phyloP scores from a whole-genome alignment of 2,888 invertebrate genomes.

The Sturmia bella region DNA sequence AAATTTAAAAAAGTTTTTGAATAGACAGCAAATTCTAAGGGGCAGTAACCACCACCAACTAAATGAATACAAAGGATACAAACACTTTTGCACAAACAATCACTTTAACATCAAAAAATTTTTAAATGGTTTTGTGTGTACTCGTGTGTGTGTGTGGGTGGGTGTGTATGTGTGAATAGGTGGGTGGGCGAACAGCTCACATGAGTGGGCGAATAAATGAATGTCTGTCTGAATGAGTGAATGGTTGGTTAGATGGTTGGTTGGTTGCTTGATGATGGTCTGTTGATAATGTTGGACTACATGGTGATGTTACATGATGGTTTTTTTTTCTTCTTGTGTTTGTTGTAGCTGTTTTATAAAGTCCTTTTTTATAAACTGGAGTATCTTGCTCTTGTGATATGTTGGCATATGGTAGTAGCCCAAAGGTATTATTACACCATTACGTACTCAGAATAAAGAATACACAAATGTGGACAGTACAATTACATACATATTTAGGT shows the following conservation, averaged over 20 bases:
- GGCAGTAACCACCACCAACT: slow-evolving; percentile 53
- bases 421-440: slow-evolving; percentile 73
- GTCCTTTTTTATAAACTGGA: slow-evolving; percentile 23
- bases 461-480: slow-evolving; percentile 30
- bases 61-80: slow-evolving; percentile 19
- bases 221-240: not conserved
- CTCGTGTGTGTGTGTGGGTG: no score
- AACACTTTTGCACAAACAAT: not conserved
- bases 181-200: not conserved
- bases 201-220: slow-evolving; percentile 9
- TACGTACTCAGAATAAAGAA: slow-evolving; percentile 70
- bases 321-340: slow-evolving; percentile 31
- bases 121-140: slow-evolving; percentile 13
- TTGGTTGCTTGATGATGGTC: slow-evolving; percentile 61
- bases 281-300: slow-evolving; percentile 55
- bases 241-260: not conserved
- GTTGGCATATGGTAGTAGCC: slow-evolving; percentile 69
- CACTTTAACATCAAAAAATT: not conserved
- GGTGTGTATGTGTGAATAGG: slow-evolving; percentile 27
- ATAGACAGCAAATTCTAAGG: not conserved
- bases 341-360: slow-evolving; percentile 32
- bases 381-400: slow-evolving; percentile 53
- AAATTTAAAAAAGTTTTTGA: not conserved
- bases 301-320: slow-evolving; percentile 42
- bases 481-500: not conserved